These are phyloP conservation scores for Pogona vitticeps DNA, from an alignment of 2,113 vertebrate genomes.

Conservation along the genomic window DNA sequence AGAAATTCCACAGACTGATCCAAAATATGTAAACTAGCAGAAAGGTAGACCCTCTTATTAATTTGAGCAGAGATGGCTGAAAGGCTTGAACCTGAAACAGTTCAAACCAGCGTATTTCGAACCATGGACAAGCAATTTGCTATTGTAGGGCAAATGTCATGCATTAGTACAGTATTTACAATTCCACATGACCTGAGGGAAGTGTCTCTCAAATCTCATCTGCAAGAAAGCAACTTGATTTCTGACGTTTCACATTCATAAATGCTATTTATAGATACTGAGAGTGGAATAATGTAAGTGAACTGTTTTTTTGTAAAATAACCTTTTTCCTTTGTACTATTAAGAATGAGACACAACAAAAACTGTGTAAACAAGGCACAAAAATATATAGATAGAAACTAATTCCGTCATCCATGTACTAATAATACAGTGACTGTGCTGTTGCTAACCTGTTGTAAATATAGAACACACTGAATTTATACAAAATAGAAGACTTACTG, in stretches of 20 bases:
- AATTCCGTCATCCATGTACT: neutral
- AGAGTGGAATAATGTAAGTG: neutral
- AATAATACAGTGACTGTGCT: neutral
- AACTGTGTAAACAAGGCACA: neutral
- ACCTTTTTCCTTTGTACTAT: no score
- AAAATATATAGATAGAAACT: neutral
- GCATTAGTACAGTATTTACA: no score
- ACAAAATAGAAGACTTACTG: neutral
- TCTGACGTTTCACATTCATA: neutral
- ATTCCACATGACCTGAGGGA: no score
- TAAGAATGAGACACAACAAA: neutral
- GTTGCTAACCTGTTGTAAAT: conserved; percentile 22
- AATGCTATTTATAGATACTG: neutral
- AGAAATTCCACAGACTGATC: neutral
- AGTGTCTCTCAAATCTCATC: no score
- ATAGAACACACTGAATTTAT: conserved; percentile 21
- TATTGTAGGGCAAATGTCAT: no score
- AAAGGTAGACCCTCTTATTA: neutral
- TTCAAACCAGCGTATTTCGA: no score
- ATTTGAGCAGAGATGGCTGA: neutral
- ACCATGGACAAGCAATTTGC: no score
- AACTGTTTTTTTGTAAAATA: no score
- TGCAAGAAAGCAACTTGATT: neutral
- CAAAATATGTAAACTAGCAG: neutral
- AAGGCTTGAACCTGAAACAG: neutral